phyloP scores from a whole-genome alignment of 1,140 invertebrate genomes.

The Drosophila kepulauana region DNA sequence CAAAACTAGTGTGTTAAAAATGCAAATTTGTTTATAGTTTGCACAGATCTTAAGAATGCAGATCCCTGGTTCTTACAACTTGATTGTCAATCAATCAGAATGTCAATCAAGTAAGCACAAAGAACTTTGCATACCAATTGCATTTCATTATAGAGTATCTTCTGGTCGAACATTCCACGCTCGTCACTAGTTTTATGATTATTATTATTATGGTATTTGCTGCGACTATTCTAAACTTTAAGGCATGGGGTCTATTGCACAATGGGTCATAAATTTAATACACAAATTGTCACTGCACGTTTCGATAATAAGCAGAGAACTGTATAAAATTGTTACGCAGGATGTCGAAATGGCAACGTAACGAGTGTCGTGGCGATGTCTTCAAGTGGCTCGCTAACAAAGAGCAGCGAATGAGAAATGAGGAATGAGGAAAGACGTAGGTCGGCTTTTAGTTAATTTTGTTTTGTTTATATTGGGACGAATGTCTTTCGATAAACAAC shows the following conservation, averaged over 20 bases:
- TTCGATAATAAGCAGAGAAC: slow-evolving; percentile 58
- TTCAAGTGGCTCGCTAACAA: slow-evolving; percentile 42
- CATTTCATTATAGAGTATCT: slow-evolving; percentile 1
- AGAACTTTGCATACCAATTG: neutral
- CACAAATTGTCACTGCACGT: slow-evolving; percentile 70
- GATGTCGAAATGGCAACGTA: slow-evolving; percentile 55
- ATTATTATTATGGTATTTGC: slow-evolving; percentile 3
- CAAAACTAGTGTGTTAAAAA: no score
- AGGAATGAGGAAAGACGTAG: slow-evolving; percentile 7
- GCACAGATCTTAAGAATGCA: neutral
- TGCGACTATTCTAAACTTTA: slow-evolving; percentile 18
- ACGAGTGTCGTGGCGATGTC: slow-evolving; percentile 38
- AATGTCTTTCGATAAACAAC: slow-evolving; percentile 45
- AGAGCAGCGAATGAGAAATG: neutral
- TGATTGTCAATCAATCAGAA: neutral
- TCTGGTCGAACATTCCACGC: neutral
- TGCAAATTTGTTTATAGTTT: no score
- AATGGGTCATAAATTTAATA: slow-evolving; percentile 63
- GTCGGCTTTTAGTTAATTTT: slow-evolving; percentile 36
- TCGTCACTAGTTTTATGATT: slow-evolving; percentile 1
- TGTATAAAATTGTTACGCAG: slow-evolving; percentile 45
- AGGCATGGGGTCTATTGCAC: slow-evolving; percentile 48
- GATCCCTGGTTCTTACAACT: no score
- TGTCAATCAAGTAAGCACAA: neutral
- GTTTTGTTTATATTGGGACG: slow-evolving; percentile 45